Base-by-base conservation (phyloP, 2,888 invertebrate genomes). In the Amphipoea lucens region DNA sequence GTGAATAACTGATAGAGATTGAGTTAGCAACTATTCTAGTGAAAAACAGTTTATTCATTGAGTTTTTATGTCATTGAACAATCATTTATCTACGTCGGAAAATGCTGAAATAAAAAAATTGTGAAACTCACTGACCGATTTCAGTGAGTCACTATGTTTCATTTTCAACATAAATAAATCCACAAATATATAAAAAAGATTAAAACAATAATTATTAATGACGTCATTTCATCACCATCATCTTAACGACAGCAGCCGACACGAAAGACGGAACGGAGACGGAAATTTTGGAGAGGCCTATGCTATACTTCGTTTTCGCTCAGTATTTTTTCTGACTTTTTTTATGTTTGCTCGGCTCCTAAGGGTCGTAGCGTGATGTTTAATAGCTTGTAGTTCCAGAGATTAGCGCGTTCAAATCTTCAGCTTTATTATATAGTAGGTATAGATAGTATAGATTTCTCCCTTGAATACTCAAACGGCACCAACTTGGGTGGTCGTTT, bases 11-110 rank as follows among this genome's bases (percentile, higher is more conserved):
- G n/a, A 45, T 57, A 36, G 51, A 29, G 36, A 66, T 45, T 70
- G 14, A 65, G 40, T 70, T 83, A 14, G 17, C 20, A 40, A 70
- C 40, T 77, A 3, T 54, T 67, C n/a, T 36, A 7, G 9, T 48
- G 40, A 36, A 60, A 67, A 36, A 14, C n/a, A 3, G n/a, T 82
- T 45, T 45, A 14, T 36, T 81, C 7, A 62, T 40, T 57, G 45
- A 63, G 11, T 42, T 23, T 54, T 12, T 23, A 57, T 48, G 40
- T 81, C 29, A 57, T 20, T 66, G 65, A 74, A 42, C 9, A 73
- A 57, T 40, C 40, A 12, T 57, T 23, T 48, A 45, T 45, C 14
- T 45, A 23, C n/a, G 14, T 63, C 62, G 17, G n/a, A 36, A n/a
- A n/a, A 40, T 40, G 5, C 9, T 40, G 36, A 71, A 70, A 40